Evolutionary conservation across 35 echinoderm and acorn worm genomes (phyloP), one percentile per base, ranked within the genome.

Genomic region (Strongylocentrotus purpuratus): DNA sequence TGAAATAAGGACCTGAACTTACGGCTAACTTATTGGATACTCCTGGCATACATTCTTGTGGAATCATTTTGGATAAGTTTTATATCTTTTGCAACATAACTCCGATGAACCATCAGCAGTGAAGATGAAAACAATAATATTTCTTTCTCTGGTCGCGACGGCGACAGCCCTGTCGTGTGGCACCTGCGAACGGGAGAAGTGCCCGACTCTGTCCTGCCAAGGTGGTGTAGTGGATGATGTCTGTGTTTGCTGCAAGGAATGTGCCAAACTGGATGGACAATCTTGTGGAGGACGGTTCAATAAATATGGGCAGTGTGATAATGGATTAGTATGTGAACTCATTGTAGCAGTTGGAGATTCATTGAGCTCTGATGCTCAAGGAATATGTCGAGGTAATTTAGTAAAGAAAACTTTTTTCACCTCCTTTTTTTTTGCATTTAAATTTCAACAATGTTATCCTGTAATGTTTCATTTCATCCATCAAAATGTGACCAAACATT

Each of bases 201-300:
- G 97, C 59, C 94, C 90, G 28, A 78, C 90, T 12, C 48, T 95
- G 20, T 47, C 88, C 94, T 98, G 97, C 85, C 95, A 48, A 25
- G 97, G 96, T 17, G 95, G 95, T 25, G 46, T 96, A 41, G 61
- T 98, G 9, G 46, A 96, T 22, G 96, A 95, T 46, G 94, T 94
- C 7, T 98, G 97, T 95, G 93, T 87, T 32, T 98, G 97, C 46
- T 98, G 97, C 94, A 95, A 93, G 88, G 93, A 94, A 31, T 98
- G 97, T 96, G 97, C 97, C 31, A 98, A 97, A 94, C 96, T 96
- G 87, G 46, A 95, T 14, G 95, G 94, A 20, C 96, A 98, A 94
- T 86, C 48, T 52, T 98, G 97, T 94, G 97, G 97, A 35, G 96
- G 96, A 48, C 60, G 85, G 31, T 96, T 65, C 18, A 92, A 98